These are phyloP conservation scores for Blennius ocellaris DNA, from an alignment of 2,113 vertebrate species.

Conservation along the genomic window DNA sequence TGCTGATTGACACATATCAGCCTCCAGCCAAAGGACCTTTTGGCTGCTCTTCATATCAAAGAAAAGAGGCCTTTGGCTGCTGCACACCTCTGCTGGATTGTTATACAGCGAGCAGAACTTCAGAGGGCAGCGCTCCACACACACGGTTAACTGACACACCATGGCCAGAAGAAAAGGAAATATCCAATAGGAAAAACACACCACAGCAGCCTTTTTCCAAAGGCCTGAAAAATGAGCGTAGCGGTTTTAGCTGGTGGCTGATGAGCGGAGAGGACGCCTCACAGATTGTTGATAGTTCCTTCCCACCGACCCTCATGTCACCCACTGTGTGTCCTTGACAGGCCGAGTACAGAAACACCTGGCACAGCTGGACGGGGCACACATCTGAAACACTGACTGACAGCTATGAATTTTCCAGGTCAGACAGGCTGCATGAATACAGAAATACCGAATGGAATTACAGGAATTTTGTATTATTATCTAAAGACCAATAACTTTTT, in stretches of 20 bases:
- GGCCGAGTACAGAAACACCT: slow-evolving; percentile 58
- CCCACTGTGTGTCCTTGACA: slow-evolving; percentile 70
- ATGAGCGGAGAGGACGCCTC: slow-evolving; percentile 46
- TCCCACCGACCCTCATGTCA: slow-evolving; percentile 48
- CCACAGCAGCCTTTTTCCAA: slow-evolving; percentile 6
- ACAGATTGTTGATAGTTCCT: slow-evolving; percentile 65
- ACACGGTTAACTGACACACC: not conserved
- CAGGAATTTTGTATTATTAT: not conserved
- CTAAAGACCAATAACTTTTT: not conserved
- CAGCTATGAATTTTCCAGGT: slow-evolving; percentile 33
- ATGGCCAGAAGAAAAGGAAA: not conserved
- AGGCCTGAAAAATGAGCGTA: slow-evolving; percentile 28
- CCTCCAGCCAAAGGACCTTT: slow-evolving; percentile 86
- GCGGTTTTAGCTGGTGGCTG: slow-evolving; percentile 46
- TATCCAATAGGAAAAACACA: not conserved
- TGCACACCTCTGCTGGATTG: slow-evolving; percentile 58
- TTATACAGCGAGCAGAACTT: slow-evolving; percentile 57
- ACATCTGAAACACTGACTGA: slow-evolving; percentile 38
- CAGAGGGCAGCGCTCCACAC: slow-evolving; percentile 26
- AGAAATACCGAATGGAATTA: no score
- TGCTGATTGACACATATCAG: slow-evolving; percentile 84
- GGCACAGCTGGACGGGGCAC: slow-evolving; percentile 36
- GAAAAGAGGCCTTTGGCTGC: slow-evolving; percentile 64
- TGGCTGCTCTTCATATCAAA: slow-evolving; percentile 82
- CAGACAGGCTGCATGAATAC: not conserved